Evolutionary conservation across 2,797 vertebrate species (phyloP).

Genomic region (Cephalopachus bancanus): DNA sequence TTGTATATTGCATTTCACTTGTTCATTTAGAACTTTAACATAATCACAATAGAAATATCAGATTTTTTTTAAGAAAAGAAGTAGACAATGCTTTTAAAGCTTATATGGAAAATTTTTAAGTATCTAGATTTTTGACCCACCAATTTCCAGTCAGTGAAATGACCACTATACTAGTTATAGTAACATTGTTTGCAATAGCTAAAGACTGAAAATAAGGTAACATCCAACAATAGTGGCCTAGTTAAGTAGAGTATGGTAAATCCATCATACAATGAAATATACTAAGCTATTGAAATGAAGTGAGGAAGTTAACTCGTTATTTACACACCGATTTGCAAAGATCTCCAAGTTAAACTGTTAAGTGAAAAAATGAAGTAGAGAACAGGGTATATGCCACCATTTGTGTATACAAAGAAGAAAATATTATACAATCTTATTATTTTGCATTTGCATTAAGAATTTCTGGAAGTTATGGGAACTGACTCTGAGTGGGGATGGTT

Average conservation of each 20-base stretch:
- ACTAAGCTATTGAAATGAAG: background rate
- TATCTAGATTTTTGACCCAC: background rate
- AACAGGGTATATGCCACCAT: background rate
- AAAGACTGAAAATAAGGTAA: background rate
- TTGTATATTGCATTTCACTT: background rate
- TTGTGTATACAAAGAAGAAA: background rate
- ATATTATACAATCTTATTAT: background rate
- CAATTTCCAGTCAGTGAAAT: background rate
- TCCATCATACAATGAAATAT: background rate
- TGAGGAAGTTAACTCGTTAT: background rate
- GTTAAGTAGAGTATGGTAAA: background rate
- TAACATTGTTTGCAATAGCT: background rate
- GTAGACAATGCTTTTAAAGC: background rate
- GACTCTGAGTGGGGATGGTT: background rate
- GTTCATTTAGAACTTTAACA: background rate
- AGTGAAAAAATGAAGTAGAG: background rate
- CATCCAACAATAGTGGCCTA: background rate
- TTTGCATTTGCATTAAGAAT: background rate
- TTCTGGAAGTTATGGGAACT: background rate
- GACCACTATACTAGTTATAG: background rate
- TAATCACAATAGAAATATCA: background rate
- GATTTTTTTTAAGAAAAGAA: background rate
- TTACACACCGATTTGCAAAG: background rate
- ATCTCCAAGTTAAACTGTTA: background rate
- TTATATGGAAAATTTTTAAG: background rate